These are phyloP conservation scores for Apodemia duryi DNA, from an alignment of 2,888 invertebrate genomes.

Conservation along the genomic window DNA sequence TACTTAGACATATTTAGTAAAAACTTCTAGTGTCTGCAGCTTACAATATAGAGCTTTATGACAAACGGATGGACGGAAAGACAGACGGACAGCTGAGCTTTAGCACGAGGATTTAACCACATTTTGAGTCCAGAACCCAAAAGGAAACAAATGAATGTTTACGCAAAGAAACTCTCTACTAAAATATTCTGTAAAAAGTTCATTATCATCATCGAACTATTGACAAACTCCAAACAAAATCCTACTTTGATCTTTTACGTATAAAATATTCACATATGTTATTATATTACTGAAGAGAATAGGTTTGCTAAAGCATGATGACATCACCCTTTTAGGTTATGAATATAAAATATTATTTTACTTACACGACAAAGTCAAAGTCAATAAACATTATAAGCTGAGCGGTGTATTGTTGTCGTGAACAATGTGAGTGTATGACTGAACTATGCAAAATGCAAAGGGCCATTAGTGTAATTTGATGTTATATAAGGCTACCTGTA, in stretches of 20 bases:
- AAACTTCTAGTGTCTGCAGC: too few relatives aligned
- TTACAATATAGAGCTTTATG: too few relatives aligned
- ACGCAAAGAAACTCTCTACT: too few relatives aligned
- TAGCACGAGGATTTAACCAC: too few relatives aligned
- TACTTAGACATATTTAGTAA: too few relatives aligned
- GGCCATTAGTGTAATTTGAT: constrained; percentile 9
- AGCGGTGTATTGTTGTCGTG: not conserved
- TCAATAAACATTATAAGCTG: constrained; percentile 13
- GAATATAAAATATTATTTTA: not conserved
- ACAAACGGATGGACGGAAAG: too few relatives aligned
- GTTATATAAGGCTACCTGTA: not conserved
- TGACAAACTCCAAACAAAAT: too few relatives aligned
- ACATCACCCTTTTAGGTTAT: not conserved
- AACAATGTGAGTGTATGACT: constrained; percentile 7
- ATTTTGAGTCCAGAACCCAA: too few relatives aligned
- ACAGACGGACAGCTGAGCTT: too few relatives aligned
- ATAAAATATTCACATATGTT: not conserved
- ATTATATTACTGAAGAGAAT: not conserved
- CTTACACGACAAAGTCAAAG: constrained; percentile 8
- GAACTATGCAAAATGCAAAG: constrained; percentile 11
- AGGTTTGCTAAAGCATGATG: not conserved
- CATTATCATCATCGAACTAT: too few relatives aligned
- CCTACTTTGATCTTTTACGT: not conserved
- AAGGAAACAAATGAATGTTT: too few relatives aligned
- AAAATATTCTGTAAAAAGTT: too few relatives aligned